Conservation (phyloP, 2,113 vertebrate genomes). For the Boulengerochromis microlepis region DNA sequence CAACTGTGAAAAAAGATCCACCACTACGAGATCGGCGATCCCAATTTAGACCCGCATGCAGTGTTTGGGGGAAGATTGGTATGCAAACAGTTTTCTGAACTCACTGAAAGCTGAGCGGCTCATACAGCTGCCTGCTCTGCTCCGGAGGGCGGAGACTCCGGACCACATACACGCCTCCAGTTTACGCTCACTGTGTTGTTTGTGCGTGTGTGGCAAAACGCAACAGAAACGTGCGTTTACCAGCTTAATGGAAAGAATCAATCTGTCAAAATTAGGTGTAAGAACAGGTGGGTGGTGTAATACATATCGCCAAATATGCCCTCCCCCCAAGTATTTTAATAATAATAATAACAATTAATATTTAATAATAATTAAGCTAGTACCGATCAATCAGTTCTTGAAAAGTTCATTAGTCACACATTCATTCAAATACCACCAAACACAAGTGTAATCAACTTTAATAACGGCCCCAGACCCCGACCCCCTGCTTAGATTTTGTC, state of each 20-base stretch:
- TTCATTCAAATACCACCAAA: background rate
- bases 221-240: background rate
- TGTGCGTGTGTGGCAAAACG: background rate
- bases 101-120: conserved; percentile 24
- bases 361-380: background rate
- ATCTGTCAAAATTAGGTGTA: background rate
- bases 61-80: conserved; percentile 23
- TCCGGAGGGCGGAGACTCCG: conserved; percentile 53
- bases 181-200: background rate
- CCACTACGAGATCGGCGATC: conserved; percentile 20
- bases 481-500: background rate
- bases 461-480: background rate
- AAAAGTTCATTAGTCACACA: background rate
- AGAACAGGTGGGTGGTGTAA: background rate
- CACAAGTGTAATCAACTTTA: background rate
- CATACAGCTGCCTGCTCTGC: conserved; percentile 27
- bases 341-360: background rate
- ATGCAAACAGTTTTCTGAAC: conserved; percentile 54
- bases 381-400: background rate
- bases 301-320: background rate
- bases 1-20: conserved; percentile 49
- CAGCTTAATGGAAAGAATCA: background rate
- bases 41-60: conserved; percentile 27
- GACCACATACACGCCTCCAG: conserved; percentile 24
- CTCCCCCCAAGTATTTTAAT: background rate